phyloP scores from a whole-genome alignment of 2,113 vertebrate species.

The Cynocephalus volans region DNA sequence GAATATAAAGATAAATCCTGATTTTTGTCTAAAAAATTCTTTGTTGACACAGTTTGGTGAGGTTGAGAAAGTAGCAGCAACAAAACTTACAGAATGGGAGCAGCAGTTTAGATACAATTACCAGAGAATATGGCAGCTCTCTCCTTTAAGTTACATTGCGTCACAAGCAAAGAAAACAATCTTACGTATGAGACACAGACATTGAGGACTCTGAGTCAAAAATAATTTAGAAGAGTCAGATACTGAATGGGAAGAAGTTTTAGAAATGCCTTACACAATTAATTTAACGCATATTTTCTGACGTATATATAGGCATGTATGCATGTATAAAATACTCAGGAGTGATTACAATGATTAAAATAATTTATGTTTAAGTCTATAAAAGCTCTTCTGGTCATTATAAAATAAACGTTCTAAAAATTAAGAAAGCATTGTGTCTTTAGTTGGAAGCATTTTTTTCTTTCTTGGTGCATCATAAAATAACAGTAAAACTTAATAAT shows the following conservation, averaged over 20 bases:
- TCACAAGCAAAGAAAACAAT: neutral
- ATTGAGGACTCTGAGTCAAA: neutral
- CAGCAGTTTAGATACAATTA: neutral
- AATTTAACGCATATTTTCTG: neutral
- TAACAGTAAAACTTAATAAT: neutral
- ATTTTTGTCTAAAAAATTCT: neutral
- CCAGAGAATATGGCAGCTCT: neutral
- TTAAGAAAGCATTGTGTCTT: neutral
- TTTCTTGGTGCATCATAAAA: neutral
- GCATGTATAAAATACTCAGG: neutral
- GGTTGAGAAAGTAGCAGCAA: neutral
- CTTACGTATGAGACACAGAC: neutral
- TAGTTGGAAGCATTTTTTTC: neutral
- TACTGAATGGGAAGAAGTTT: neutral
- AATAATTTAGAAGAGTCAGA: neutral
- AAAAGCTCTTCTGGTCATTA: neutral
- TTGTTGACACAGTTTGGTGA: neutral
- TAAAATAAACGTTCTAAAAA: slow-evolving; percentile 35
- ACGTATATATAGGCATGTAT: neutral
- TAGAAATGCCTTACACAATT: neutral
- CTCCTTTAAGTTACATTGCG: neutral
- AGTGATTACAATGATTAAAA: neutral
- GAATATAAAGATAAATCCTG: neutral
- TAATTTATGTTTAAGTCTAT: neutral
- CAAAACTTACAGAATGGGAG: neutral